Conservation (phyloP, 2,113 vertebrate species). For the Platysteira castanea region DNA sequence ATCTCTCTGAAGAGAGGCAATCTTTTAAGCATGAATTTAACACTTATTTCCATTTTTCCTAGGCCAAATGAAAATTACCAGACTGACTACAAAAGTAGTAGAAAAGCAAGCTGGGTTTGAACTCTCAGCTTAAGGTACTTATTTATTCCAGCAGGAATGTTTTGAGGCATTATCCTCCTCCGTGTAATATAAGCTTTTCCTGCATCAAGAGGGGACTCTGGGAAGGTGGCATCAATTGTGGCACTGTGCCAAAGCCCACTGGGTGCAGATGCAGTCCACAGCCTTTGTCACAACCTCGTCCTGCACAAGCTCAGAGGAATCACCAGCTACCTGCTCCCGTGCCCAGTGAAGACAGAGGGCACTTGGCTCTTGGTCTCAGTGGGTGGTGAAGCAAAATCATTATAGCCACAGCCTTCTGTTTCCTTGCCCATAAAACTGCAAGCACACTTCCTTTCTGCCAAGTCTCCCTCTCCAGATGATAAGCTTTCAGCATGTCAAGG, state of each 20-base stretch:
- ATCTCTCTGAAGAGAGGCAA: not conserved
- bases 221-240: not conserved
- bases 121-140: not conserved
- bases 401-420: not conserved
- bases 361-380: accelerated
- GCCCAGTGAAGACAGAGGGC: not conserved
- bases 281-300: not conserved
- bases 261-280: not conserved
- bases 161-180: not conserved
- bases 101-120: not conserved
- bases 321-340: accelerated
- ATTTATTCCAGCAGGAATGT: not conserved
- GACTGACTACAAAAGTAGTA: not conserved
- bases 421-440: not conserved
- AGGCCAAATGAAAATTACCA: not conserved
- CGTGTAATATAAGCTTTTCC: not conserved
- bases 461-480: not conserved
- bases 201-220: not conserved
- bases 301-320: not conserved
- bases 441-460: not conserved
- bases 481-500: not conserved
- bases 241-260: not conserved
- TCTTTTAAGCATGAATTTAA: constrained; percentile 7
- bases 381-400: not conserved
- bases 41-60: not conserved